phyloP scores from a whole-genome alignment of 2,797 vertebrate genomes.

The Lacerta agilis region DNA sequence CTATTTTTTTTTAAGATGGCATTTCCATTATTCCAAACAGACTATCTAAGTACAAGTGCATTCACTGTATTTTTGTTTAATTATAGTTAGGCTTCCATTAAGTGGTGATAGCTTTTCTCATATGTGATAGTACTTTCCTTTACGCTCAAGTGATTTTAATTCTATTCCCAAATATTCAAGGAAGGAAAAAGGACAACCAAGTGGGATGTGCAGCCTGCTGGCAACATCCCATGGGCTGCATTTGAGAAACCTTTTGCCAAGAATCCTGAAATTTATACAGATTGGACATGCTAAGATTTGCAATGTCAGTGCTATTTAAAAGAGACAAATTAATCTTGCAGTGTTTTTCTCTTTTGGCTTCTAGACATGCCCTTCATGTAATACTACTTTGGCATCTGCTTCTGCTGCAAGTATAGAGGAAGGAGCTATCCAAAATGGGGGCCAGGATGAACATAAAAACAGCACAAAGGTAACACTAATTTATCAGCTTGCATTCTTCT shows the following conservation, averaged over 20 bases:
- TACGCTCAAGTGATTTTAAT: neutral
- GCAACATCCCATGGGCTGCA: neutral
- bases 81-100: too few species aligned
- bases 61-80: neutral
- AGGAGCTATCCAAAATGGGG: slow-evolving; percentile 84
- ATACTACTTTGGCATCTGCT: slow-evolving; percentile 78
- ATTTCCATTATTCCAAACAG: neutral
- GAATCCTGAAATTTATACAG: neutral
- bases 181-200: neutral
- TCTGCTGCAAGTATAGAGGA: slow-evolving; percentile 83
- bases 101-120: neutral
- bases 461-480: slow-evolving; percentile 81
- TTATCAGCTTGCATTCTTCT: slow-evolving; percentile 26
- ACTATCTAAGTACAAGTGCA: neutral
- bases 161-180: neutral
- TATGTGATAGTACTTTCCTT: neutral
- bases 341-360: slow-evolving; percentile 57
- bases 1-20: neutral
- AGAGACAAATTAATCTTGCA: slow-evolving; percentile 22
- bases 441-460: slow-evolving; percentile 88
- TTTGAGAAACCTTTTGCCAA: neutral
- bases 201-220: neutral
- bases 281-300: neutral
- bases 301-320: slow-evolving; percentile 3
- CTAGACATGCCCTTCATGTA: slow-evolving; percentile 90